Evolutionary conservation across 2,797 vertebrate species (phyloP).

Genomic region (Graptemys geographica): DNA sequence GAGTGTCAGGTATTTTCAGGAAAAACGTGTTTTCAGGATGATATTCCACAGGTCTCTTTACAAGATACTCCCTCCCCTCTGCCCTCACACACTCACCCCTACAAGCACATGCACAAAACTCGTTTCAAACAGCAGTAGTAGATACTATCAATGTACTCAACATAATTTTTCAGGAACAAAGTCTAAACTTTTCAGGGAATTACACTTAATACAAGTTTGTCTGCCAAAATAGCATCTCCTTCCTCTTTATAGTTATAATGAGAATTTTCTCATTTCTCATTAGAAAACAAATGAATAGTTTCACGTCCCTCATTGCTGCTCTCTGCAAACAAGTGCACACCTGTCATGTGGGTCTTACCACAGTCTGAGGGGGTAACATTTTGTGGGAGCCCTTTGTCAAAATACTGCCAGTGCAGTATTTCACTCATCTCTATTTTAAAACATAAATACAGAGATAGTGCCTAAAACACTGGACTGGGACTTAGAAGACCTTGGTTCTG

Average conservation of each 20-base stretch:
- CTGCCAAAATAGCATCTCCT: not conserved
- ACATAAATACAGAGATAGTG: not conserved
- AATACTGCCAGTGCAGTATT: accelerated
- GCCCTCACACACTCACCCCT: accelerated
- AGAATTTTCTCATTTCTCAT: not conserved
- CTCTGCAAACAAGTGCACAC: not conserved
- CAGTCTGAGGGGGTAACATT: not conserved
- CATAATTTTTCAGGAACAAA: not conserved
- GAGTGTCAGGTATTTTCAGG: not conserved
- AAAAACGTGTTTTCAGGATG: not conserved
- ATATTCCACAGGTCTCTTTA: accelerated
- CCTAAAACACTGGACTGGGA: not conserved
- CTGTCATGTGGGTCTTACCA: accelerated
- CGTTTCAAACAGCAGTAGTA: accelerated
- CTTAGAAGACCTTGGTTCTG: not conserved
- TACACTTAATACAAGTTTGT: not conserved
- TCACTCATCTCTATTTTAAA: not conserved
- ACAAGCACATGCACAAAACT: not conserved
- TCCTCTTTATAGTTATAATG: accelerated
- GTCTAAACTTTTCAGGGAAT: not conserved
- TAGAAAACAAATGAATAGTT: not conserved
- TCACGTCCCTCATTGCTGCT: not conserved
- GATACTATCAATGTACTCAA: not conserved
- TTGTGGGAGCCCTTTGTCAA: accelerated
- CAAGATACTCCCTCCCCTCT: accelerated